Conservation (phyloP, 1,140 invertebrate genomes). For the Arion vulgaris region DNA sequence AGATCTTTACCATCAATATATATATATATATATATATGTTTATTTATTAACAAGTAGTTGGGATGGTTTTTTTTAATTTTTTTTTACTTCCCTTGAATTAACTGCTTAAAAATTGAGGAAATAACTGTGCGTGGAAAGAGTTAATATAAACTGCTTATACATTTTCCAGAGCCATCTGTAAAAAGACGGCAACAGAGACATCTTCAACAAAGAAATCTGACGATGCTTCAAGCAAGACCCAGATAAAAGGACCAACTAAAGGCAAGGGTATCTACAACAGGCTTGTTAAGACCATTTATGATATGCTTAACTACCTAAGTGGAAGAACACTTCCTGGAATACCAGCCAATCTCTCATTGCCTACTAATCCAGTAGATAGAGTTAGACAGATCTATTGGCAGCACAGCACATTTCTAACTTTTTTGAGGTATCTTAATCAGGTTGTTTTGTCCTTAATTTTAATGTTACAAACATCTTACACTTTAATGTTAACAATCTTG, state of each 20-base stretch:
- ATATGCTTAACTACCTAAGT: constrained; percentile 70
- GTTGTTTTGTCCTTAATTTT: not conserved
- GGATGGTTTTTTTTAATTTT: too few species aligned
- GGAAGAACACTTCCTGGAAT: constrained; percentile 69
- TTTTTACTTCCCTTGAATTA: too few species aligned
- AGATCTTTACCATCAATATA: too few species aligned
- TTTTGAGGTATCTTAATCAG: constrained; percentile 65
- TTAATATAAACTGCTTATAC: not conserved
- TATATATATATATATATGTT: too few species aligned
- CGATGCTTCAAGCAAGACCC: constrained; percentile 12
- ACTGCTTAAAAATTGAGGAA: too few species aligned
- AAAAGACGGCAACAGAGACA: constrained; percentile 50
- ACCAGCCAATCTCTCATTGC: constrained; percentile 65
- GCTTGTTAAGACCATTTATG: constrained; percentile 70
- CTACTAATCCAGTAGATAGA: constrained; percentile 66
- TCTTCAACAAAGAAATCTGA: constrained; percentile 8
- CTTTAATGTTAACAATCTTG: too few species aligned
- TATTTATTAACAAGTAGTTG: too few species aligned
- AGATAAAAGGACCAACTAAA: not conserved
- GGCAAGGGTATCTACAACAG: constrained; percentile 55
- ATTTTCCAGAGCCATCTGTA: constrained; percentile 58
- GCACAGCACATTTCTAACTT: constrained; percentile 71
- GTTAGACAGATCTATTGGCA: constrained; percentile 72
- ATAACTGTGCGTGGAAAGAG: too few species aligned
- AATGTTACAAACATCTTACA: not conserved